phyloP scores from a whole-genome alignment of 2,113 vertebrate species.

The Alosa alosa region DNA sequence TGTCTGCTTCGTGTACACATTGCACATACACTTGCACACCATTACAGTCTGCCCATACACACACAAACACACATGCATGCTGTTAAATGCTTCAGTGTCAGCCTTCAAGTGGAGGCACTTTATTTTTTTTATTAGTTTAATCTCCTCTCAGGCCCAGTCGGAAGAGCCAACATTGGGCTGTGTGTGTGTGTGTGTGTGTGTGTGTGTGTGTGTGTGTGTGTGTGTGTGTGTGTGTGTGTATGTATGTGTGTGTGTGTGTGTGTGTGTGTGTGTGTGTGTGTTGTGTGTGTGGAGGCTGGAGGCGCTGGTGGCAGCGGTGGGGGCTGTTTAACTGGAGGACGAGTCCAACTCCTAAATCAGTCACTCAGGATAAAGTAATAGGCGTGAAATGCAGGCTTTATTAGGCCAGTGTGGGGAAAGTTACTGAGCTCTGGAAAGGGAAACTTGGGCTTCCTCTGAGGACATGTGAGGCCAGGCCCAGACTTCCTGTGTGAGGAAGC shows the following conservation, averaged over 20 bases:
- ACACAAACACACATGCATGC: background rate
- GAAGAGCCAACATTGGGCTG: background rate
- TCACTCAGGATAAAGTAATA: conserved; percentile 5
- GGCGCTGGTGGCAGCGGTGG: background rate
- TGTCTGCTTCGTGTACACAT: too few relatives aligned
- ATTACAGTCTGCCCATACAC: conserved; percentile 35
- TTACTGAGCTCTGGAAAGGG: conserved; percentile 36
- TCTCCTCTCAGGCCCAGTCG: background rate
- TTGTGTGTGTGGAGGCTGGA: background rate
- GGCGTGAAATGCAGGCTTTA: conserved; percentile 3
- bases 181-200: background rate
- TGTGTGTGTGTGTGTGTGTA: background rate
- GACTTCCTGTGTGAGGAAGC: conserved; percentile 50
- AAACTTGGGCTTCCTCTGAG: conserved; percentile 45
- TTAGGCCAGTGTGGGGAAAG: background rate
- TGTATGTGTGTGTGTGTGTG: too few relatives aligned
- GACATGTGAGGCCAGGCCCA: conserved; percentile 34
- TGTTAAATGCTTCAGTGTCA: background rate
- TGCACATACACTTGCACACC: background rate
- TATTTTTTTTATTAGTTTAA: conserved; percentile 6
- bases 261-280: too few relatives aligned
- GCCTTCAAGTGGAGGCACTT: background rate
- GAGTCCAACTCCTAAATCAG: conserved; percentile 10
- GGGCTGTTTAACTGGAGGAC: background rate
- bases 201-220: too few relatives aligned